A percentile compares a stretch with the other conserved stretches of the same genome.
Conservation (phyloP, 2,888 invertebrate genomes). For the Drosophila cracens region DNA sequence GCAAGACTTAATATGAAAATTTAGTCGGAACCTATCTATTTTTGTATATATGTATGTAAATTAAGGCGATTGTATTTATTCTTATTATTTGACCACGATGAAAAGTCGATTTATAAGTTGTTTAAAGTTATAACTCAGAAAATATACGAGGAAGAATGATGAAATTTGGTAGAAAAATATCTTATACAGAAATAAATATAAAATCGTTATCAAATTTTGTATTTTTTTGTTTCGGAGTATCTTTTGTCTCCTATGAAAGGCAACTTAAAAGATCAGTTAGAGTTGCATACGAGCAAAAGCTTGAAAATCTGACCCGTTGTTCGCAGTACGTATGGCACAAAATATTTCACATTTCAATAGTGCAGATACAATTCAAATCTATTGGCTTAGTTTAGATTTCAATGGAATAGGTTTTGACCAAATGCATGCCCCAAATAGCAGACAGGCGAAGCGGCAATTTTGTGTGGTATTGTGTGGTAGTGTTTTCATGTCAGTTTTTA, state of each 20-base stretch:
- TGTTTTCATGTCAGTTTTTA: conserved; percentile 21
- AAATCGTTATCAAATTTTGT: neutral
- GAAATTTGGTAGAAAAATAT: neutral
- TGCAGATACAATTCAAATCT: conserved; percentile 16
- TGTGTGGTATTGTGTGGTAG: neutral
- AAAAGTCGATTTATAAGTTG: neutral
- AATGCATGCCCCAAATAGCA: conserved; percentile 32
- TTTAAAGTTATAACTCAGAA: neutral
- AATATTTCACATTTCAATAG: conserved; percentile 38
- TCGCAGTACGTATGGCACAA: conserved; percentile 14
- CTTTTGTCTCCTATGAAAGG: neutral
- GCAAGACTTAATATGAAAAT: neutral
- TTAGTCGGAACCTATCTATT: neutral
- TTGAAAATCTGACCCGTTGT: neutral
- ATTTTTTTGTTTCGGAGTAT: neutral
- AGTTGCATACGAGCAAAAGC: neutral
- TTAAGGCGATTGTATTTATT: neutral
- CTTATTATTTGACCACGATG: neutral
- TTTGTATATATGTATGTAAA: neutral
- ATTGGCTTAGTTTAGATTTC: conserved; percentile 34
- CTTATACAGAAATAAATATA: neutral
- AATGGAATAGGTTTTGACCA: conserved; percentile 36
- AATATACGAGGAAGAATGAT: neutral
- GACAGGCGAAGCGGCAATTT: conserved; percentile 24
- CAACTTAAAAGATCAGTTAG: neutral